Evolutionary conservation across 2,888 invertebrate genomes (phyloP), one percentile per base, ranked within the genome.

Genomic region (Phengaris arion): DNA sequence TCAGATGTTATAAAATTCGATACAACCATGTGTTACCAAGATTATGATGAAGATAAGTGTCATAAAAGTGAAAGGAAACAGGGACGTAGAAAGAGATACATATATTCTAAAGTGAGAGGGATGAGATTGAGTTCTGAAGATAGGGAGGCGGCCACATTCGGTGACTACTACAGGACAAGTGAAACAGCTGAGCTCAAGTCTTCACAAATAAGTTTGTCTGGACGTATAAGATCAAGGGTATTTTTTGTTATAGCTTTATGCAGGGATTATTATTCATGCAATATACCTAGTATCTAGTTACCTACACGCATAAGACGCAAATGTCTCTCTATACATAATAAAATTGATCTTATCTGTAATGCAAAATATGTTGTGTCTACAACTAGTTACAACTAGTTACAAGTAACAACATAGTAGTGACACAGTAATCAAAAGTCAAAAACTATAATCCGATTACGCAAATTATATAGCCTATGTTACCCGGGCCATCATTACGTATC

Each of bases 131-230:
- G 59, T 15, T 59, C 51, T 22, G 68, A 35, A 52, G 51, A 74
- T 45, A 74, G 35, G 4, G 64, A 35, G 6, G 64, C 64, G 2
- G 64, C 35, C 13, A 45, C 64, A 35, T 35, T 64, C 6, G 64
- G 64, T 35, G 64, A 64, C 13, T 64, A 64, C 13, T 64, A 45
- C 12, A 6, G 64, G 35, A 12, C 64, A 2, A 64, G 45, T 13
- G 35, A 45, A 15, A 35, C 12, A 6, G 64, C 45, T 2, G 64
- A 64, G 35, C 64, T 64, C 35, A 64, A 64, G 64, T 64, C 64
- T 12, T 64, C 64, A 10, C 64, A 64, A 64, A 64, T 64, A 45
- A 64, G 64, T 6, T 35, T 64, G 12, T 64, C 64, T 64, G 64
- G 64, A 64, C 64, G 64, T 12, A 64, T 64, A 35, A 15, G 64